Evolutionary conservation across 2,113 vertebrate species (phyloP).

Genomic region (Vulpes ferrilata): DNA sequence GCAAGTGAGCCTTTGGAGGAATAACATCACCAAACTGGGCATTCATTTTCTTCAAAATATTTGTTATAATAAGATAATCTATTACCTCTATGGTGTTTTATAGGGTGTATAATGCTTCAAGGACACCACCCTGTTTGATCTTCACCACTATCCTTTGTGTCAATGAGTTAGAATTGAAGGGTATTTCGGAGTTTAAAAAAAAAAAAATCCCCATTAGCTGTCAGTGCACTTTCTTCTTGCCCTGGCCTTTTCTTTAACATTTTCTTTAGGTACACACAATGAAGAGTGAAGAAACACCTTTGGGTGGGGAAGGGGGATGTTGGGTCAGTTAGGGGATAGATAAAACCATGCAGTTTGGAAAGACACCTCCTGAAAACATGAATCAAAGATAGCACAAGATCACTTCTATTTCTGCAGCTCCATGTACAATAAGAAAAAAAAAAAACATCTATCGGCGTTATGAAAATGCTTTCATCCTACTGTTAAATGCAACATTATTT

Average conservation of each 20-base stretch:
- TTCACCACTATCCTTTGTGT: background rate
- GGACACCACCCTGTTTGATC: background rate
- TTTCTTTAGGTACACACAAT: background rate
- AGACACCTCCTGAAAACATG: background rate
- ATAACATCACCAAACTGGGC: background rate
- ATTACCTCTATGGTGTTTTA: background rate
- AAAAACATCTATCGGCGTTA: background rate
- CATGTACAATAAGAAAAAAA: background rate
- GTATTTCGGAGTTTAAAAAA: background rate
- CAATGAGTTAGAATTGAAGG: background rate
- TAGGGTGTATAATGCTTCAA: background rate
- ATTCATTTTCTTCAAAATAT: slow-evolving; percentile 57
- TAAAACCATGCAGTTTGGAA: background rate
- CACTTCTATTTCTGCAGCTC: background rate
- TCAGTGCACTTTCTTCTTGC: background rate
- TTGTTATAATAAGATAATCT: background rate
- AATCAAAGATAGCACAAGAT: background rate
- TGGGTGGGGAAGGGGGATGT: background rate
- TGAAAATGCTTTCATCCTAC: background rate
- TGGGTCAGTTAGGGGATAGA: background rate
- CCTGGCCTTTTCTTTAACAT: background rate
- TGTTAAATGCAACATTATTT: slow-evolving; percentile 29
- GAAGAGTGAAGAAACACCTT: background rate
- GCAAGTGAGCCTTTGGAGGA: slow-evolving; percentile 18
- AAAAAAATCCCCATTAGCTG: background rate